Conservation (phyloP, 1,140 invertebrate genomes). For the Drosophila ananassae region DNA sequence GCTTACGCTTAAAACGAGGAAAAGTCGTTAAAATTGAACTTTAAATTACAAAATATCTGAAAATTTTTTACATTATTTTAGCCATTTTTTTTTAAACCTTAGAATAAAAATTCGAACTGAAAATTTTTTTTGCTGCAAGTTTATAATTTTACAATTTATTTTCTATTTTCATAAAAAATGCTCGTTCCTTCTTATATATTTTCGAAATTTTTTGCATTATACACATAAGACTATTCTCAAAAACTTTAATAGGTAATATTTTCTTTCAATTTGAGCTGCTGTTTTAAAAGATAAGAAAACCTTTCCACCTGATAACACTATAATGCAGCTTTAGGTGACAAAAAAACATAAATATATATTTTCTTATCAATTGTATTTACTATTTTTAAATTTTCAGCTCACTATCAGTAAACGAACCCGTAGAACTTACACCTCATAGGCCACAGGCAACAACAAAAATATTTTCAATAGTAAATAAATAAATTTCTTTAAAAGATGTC, state of each 20-base stretch:
- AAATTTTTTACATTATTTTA: too few species aligned
- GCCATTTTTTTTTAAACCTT: too few species aligned
- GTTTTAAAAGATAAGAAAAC: background rate
- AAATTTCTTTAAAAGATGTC: constrained; percentile 25
- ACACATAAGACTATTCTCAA: too few species aligned
- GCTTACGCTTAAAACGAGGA: background rate
- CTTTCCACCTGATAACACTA: background rate
- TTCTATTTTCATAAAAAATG: too few species aligned
- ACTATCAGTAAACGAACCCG: constrained; percentile 16
- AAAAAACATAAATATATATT: too few species aligned
- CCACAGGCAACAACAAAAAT: constrained; percentile 6
- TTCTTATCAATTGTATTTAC: constrained; percentile 14
- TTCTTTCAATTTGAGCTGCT: background rate
- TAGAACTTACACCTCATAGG: background rate
- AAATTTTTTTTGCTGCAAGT: too few species aligned
- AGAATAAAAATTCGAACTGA: too few species aligned
- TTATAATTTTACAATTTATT: too few species aligned
- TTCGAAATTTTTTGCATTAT: too few species aligned
- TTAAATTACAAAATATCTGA: too few species aligned
- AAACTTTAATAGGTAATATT: too few species aligned
- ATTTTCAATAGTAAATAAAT: background rate
- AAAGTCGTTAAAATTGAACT: constrained; percentile 2
- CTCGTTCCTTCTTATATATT: too few species aligned
- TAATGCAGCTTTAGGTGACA: background rate
- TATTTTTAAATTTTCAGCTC: constrained; percentile 19